phyloP scores from a whole-genome alignment of 2,888 invertebrate genomes.

The Resseliella maxima region DNA sequence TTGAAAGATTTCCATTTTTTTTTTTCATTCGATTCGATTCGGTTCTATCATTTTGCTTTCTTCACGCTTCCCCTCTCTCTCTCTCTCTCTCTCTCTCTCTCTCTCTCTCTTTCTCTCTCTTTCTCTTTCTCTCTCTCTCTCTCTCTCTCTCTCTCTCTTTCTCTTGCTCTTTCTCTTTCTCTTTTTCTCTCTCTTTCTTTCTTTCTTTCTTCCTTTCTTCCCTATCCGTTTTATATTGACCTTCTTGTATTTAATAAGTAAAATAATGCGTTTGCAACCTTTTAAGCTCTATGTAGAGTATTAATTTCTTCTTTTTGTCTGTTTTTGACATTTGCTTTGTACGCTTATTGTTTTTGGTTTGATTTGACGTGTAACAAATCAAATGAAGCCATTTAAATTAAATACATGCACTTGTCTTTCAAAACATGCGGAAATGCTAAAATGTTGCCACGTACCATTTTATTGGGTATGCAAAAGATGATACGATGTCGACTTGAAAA shows the following conservation, averaged over 20 bases:
- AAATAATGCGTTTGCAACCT: background rate
- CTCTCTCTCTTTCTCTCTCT: too few species aligned
- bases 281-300: background rate
- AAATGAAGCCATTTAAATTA: constrained; percentile 1
- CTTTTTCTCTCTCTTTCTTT: background rate
- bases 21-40: too few species aligned
- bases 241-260: background rate
- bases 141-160: background rate
- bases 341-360: background rate
- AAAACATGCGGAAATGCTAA: background rate
- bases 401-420: background rate
- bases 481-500: background rate
- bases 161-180: background rate
- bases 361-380: background rate
- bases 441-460: constrained; percentile 32
- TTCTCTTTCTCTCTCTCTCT: background rate
- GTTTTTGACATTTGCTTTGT: background rate
- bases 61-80: background rate
- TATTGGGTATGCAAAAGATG: background rate
- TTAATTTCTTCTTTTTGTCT: background rate
- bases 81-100: too few species aligned
- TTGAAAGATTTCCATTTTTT: too few species aligned
- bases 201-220: background rate
- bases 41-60: too few species aligned
- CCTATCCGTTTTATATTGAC: background rate